Conservation (phyloP, 2,113 vertebrate species). For the Nyctereutes procyonoides region DNA sequence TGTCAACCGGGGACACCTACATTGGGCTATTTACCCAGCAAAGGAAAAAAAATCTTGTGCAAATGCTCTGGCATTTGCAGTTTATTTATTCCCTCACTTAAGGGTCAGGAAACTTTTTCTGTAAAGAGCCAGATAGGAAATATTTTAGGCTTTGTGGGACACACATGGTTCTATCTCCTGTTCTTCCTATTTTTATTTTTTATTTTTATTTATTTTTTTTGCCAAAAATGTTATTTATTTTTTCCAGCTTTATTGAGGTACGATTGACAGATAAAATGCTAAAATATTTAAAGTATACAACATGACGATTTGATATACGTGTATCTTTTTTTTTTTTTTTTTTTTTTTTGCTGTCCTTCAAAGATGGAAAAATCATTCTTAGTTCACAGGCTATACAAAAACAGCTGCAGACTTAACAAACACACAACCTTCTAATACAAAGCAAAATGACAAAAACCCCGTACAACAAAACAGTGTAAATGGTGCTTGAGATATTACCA, state of each 20-base stretch:
- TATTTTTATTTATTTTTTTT: neutral
- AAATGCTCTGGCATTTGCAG: neutral
- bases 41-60: neutral
- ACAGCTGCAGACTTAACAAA: neutral
- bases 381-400: neutral
- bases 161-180: neutral
- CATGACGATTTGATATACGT: neutral
- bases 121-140: neutral
- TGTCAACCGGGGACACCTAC: neutral
- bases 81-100: neutral
- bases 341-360: neutral
- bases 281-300: neutral
- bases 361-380: conserved; percentile 21
- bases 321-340: neutral
- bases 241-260: neutral
- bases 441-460: neutral
- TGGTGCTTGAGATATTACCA: neutral
- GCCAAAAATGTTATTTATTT: neutral
- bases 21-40: neutral
- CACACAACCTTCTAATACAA: neutral
- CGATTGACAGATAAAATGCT: neutral
- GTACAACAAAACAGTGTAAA: neutral
- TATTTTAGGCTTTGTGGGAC: neutral
- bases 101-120: neutral
- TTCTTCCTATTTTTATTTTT: neutral